A percentile compares a stretch with the other conserved stretches of the same genome.
Evolutionary conservation across 1,140 invertebrate genomes (phyloP).

Genomic region (Lepidotrigona ventralis): DNA sequence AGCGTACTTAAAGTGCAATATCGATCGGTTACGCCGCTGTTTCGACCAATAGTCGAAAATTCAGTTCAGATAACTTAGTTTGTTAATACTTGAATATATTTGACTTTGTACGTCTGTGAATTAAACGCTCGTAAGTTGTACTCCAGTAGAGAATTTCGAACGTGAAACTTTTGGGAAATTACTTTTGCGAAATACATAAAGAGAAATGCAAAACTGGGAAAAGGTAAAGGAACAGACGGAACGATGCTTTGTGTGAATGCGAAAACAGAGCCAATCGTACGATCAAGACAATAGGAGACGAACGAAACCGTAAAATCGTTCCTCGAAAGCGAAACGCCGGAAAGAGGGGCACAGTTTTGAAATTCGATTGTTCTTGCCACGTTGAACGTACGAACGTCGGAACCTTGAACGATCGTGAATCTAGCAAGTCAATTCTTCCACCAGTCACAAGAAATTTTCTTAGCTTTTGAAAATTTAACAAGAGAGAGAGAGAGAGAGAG

Average conservation of each 20-base stretch:
- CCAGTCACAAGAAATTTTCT: no score
- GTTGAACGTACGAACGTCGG: conserved; percentile 19
- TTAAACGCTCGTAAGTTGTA: neutral
- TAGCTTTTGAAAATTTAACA: neutral
- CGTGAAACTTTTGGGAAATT: neutral
- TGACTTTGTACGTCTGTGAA: neutral
- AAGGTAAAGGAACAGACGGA: no score
- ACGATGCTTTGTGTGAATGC: conserved; percentile 2
- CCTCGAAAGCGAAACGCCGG: conserved; percentile 18
- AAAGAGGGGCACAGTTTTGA: conserved; percentile 31
- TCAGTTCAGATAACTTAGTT: neutral
- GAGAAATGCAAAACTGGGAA: neutral
- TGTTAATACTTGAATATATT: neutral
- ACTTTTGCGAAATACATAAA: no score
- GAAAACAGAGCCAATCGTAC: neutral
- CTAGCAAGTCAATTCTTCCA: no score
- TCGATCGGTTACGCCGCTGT: conserved; percentile 11
- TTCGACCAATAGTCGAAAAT: neutral
- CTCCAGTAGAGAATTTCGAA: neutral
- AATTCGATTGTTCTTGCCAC: conserved; percentile 55
- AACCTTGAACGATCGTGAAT: conserved; percentile 21
- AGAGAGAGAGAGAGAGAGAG: no score
- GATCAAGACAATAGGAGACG: neutral
- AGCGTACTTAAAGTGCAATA: conserved; percentile 27
- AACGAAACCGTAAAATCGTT: conserved; percentile 35